Evolutionary conservation across 37 sponge, comb jelly and placozoan species (phyloP), one percentile per base, ranked within the genome.

Genomic region (Oscarella lobularis): DNA sequence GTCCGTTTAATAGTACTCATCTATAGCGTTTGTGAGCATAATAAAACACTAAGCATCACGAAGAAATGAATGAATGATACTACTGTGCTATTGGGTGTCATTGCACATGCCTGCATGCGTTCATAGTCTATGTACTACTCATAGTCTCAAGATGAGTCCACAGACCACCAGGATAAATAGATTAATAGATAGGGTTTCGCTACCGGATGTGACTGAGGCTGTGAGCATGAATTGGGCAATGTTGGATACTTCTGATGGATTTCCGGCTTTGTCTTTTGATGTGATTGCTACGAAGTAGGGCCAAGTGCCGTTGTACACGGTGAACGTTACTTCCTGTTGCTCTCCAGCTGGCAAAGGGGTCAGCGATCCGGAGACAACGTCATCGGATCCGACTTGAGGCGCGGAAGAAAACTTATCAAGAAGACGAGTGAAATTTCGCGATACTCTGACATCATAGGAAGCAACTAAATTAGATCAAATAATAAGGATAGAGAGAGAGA

Each of bases 231-330:
- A 20, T 48, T 48, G 60, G 20, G 20, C 60, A 20, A 48, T 48
- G 60, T 48, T 48, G 60, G 60, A 48, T 20, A 48, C 60, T 27
- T 20, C 60, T 48, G 60, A 48, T 48, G 60, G 60, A 48, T 48
- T 48, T 48, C 60, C 60, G 20, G 9, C 9, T 48, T 48, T 48
- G 20, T 48, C 60, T 27, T 48, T 27, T 27, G 60, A 27, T 20
- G 9, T 20, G 9, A 48, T 27, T 27, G 60, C 60, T 48, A 20
- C 60, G 20, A 48, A 48, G 60, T 48, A 48, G 9, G 60, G 9
- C 14, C 20, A 9, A 27, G 60, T 20, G 14, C 20, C 60, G 14
- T 48, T 9, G 9, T 9, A 20, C 60, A 48, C 60, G 14, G 9
- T 48, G 60, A 48, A 9, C 9, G 60, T 48, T 20, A 48, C 60